Conservation (phyloP, 2,113 vertebrate species). For the Xiphorhynchus elegans region DNA sequence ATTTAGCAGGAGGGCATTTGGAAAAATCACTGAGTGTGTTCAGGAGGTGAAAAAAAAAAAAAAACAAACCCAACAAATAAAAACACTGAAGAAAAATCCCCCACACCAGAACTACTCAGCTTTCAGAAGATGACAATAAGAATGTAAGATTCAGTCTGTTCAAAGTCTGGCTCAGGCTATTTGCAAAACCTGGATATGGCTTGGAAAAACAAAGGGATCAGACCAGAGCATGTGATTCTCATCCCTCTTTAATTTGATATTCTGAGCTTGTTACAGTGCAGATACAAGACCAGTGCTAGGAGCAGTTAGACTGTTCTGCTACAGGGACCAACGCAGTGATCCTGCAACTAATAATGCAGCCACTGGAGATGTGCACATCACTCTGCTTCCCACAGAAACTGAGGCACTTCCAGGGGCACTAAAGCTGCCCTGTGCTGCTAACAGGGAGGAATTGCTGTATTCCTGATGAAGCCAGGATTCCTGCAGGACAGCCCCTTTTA, state of each 20-base stretch:
- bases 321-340: neutral
- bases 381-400: neutral
- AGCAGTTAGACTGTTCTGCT: neutral
- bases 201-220: neutral
- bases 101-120: neutral
- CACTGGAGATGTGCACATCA: neutral
- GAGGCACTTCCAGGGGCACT: neutral
- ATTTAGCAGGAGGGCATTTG: neutral
- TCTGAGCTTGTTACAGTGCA: neutral
- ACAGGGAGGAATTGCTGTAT: neutral
- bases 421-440: neutral
- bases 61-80: too few species aligned
- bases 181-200: neutral
- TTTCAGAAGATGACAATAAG: neutral
- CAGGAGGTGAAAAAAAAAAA: neutral
- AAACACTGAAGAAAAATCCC: fast-evolving
- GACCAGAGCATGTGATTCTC: neutral
- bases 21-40: neutral
- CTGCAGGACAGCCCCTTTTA: neutral
- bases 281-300: neutral
- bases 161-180: neutral
- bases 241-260: neutral
- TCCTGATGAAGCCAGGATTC: neutral
- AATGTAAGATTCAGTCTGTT: neutral
- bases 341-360: neutral